These are phyloP conservation scores for Cyphomyrmex costatus DNA, from an alignment of 1,140 invertebrate species.

Conservation along the genomic window DNA sequence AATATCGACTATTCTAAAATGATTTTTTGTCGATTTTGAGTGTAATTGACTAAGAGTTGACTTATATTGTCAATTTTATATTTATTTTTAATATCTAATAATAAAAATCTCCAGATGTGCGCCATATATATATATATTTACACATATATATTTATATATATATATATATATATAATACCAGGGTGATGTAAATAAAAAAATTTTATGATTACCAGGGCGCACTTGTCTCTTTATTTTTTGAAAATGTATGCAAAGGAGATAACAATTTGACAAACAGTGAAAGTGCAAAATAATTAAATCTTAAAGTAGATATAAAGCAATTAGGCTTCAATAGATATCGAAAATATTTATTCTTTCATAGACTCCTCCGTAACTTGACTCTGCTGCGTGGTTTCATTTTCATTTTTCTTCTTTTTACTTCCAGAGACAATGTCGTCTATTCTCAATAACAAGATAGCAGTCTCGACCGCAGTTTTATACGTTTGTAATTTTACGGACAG, in stretches of 20 bases:
- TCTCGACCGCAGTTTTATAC: slow-evolving; percentile 99
- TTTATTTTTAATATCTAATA: too few relatives aligned
- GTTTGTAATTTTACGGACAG: slow-evolving; percentile 97
- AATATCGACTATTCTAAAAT: too few relatives aligned
- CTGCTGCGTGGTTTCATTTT: slow-evolving; percentile 84
- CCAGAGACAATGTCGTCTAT: slow-evolving; percentile 99
- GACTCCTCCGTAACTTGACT: slow-evolving; percentile 85
- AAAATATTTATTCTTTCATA: slow-evolving; percentile 82
- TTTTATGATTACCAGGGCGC: not conserved
- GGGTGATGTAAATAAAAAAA: slow-evolving; percentile 65
- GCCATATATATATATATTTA: too few relatives aligned
- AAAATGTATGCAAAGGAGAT: slow-evolving; percentile 70
- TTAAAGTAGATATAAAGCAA: slow-evolving; percentile 64
- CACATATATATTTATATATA: too few relatives aligned
- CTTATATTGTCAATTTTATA: too few relatives aligned
- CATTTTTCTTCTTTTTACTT: slow-evolving; percentile 95
- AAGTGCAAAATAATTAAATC: slow-evolving; percentile 57
- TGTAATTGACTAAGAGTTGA: too few relatives aligned
- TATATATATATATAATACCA: not conserved
- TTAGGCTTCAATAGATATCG: slow-evolving; percentile 43
- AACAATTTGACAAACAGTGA: slow-evolving; percentile 42
- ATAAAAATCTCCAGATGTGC: too few relatives aligned
- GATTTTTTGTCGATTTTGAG: too few relatives aligned
- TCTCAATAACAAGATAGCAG: slow-evolving; percentile 97
- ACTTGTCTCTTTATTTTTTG: slow-evolving; percentile 65